Conservation (phyloP, 2,888 invertebrate species). For the Leptinotarsa rubiginosa region DNA sequence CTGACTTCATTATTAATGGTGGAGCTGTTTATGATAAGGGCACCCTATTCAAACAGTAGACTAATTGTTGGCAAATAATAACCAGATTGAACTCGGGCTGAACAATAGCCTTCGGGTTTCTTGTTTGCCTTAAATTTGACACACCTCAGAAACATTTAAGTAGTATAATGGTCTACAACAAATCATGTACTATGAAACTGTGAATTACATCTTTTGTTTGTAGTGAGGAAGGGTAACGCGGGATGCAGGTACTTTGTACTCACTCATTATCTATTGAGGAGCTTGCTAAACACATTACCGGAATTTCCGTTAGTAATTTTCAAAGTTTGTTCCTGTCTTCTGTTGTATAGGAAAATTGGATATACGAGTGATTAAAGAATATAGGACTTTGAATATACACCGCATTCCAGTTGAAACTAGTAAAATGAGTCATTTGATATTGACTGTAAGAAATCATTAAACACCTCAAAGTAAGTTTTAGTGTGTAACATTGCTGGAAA, state of each 20-base stretch:
- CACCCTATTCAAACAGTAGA: slow-evolving; percentile 25
- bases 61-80: slow-evolving; percentile 37
- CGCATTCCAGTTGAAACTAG: too few species aligned
- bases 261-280: background rate
- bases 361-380: too few species aligned
- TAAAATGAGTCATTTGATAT: too few species aligned
- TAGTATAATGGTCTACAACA: slow-evolving; percentile 29
- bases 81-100: slow-evolving; percentile 22
- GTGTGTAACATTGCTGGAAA: too few species aligned
- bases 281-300: background rate
- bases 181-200: slow-evolving; percentile 29
- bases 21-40: slow-evolving; percentile 25
- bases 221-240: slow-evolving; percentile 19
- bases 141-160: slow-evolving; percentile 30
- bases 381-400: too few species aligned
- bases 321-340: background rate
- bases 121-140: slow-evolving; percentile 26
- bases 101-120: slow-evolving; percentile 28
- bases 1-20: slow-evolving; percentile 7
- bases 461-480: too few species aligned
- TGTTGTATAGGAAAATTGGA: background rate
- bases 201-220: slow-evolving; percentile 26
- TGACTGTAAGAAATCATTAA: too few species aligned
- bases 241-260: slow-evolving; percentile 2
- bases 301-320: background rate